Evolutionary conservation across 2,797 vertebrate genomes (phyloP).

Genomic region (Pristis pectinata): DNA sequence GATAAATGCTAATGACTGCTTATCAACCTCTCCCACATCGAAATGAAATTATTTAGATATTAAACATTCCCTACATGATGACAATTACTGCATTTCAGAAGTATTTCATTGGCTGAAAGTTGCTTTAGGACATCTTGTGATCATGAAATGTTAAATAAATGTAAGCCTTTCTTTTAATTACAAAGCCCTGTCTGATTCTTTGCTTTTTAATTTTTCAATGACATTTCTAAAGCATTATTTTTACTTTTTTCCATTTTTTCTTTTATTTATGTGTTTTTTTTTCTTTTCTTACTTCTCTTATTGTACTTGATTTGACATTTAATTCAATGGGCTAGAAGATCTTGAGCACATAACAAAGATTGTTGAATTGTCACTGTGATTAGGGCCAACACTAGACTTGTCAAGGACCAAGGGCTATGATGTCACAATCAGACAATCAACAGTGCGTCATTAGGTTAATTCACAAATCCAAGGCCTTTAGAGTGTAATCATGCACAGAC

Average conservation of each 20-base stretch:
- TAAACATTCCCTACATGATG: background rate
- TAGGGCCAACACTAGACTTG: too few species aligned
- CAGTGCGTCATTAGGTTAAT: too few species aligned
- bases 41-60: constrained; percentile 12
- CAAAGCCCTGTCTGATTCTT: background rate
- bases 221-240: background rate
- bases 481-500: too few species aligned
- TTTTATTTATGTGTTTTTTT: background rate
- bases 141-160: background rate
- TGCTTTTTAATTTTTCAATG: background rate
- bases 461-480: too few species aligned
- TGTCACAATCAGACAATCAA: too few species aligned
- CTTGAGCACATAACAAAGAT: too few species aligned
- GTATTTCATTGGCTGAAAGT: background rate
- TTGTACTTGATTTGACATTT: background rate
- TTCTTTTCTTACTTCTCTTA: background rate
- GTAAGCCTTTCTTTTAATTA: background rate
- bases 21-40: background rate
- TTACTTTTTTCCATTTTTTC: background rate
- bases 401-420: too few species aligned
- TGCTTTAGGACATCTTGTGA: background rate
- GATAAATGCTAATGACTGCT: constrained; percentile 15
- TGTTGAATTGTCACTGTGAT: too few species aligned
- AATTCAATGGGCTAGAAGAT: background rate
- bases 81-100: background rate